Evolutionary conservation across 2,797 vertebrate species (phyloP), one percentile per base, ranked within the genome.

Genomic region (Rallus crepitans): DNA sequence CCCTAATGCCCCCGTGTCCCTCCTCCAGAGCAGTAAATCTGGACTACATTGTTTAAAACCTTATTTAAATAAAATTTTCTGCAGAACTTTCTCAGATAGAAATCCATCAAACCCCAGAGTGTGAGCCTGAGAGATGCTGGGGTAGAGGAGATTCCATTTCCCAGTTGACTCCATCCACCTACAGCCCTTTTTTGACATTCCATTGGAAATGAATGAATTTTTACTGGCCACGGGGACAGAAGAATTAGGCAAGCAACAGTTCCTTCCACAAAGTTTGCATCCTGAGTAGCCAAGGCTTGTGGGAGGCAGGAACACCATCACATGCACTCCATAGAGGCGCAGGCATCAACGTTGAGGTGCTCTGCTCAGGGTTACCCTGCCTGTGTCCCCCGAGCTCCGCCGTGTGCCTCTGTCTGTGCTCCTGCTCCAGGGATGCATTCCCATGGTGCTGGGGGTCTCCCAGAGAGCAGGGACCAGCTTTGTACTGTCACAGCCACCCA

Each of bases 361-460:
- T 39, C 5, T 39, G n/a, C 73, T 65, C 13, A 0, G 7, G 7
- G 14, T 3, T 3, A 4, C 53, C 17, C 30, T 50, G 80, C 76
- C 50, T 40, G 3, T 17, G 19, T 5, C n/a, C 52, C 42, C 8
- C 2, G 0, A 8, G 40, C 14, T 28, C 61, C 17, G 31, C 30
- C 28, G 24, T 7, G 1, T 7, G 13, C 13, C 66, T 6, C 21
- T 64, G 66, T 83, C 71, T 40, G 0, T 0, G 56, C 47, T 57
- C 35, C 71, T 0, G 4, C 18, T 30, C 15, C 17, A 19, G 48
- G 37, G 82, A 6, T 3, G 16, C 1, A 0, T 1, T 17, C 0
- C 0, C 30, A 2, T 0, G 27, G 35, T 21, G 61, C 28, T 0
- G 4, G 53, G 42, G 39, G 21, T 3, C 9, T 8, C 35, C 42